Percentiles rank a stretch among this genome's conserved stretches.
phyloP scores from a whole-genome alignment of 2,888 invertebrate species.

The Eupithecia insigniata region DNA sequence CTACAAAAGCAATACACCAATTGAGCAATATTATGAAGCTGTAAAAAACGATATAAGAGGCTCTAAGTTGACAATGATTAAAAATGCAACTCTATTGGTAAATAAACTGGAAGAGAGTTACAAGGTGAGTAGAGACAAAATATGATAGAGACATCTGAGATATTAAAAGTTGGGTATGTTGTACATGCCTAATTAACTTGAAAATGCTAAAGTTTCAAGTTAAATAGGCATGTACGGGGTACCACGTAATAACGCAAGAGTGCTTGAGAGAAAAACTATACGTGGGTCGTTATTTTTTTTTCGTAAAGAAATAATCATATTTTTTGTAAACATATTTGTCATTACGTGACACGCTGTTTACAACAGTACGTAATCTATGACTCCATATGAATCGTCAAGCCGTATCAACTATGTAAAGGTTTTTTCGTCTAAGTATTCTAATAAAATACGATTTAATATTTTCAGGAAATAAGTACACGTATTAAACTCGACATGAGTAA shows the following conservation, averaged over 20 bases:
- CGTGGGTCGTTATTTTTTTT: too few species aligned
- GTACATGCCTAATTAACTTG: too few species aligned
- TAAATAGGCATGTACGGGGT: too few species aligned
- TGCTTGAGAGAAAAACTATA: too few species aligned
- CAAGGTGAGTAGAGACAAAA: conserved; percentile 50
- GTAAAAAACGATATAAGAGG: conserved; percentile 53
- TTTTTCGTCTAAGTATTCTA: neutral
- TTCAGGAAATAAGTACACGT: conserved; percentile 60
- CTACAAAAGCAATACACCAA: neutral
- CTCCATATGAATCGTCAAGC: too few species aligned
- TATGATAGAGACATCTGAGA: neutral
- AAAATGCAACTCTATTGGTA: conserved; percentile 39
- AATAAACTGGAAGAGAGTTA: conserved; percentile 57
- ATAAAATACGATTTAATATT: conserved; percentile 27
- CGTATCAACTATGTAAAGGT: too few species aligned
- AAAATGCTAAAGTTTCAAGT: too few species aligned
- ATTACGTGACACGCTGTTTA: too few species aligned
- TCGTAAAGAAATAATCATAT: too few species aligned
- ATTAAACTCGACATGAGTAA: conserved; percentile 56
- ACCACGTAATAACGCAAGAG: too few species aligned
- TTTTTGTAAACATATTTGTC: too few species aligned
- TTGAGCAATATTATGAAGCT: conserved; percentile 44
- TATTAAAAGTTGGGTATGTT: neutral
- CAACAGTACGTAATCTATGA: too few species aligned
- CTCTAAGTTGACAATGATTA: conserved; percentile 47